These are phyloP conservation scores for Montifringilla adamsi DNA, from an alignment of 2,113 vertebrate species.

Conservation along the genomic window DNA sequence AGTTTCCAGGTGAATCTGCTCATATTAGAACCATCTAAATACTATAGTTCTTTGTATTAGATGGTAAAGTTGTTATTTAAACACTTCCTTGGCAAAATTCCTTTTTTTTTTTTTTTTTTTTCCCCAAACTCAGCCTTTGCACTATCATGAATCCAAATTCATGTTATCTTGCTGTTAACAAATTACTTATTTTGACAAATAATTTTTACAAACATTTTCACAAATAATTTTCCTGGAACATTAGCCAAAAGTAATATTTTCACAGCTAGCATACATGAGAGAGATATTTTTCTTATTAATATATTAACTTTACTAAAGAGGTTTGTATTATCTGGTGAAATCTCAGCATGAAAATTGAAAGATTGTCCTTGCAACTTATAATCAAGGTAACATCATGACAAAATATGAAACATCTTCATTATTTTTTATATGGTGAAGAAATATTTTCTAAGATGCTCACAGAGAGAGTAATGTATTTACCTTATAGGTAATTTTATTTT, in stretches of 20 bases:
- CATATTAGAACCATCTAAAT: neutral
- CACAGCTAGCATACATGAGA: neutral
- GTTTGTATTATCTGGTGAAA: neutral
- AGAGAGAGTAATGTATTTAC: neutral
- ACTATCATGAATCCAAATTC: neutral
- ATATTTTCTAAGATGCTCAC: neutral
- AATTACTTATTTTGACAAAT: neutral
- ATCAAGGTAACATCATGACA: neutral
- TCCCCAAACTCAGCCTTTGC: neutral
- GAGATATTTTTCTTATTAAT: neutral
- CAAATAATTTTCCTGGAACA: neutral
- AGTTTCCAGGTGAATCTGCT: neutral
- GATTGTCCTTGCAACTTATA: neutral
- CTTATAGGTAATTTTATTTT: neutral
- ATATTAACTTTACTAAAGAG: neutral
- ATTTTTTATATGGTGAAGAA: neutral
- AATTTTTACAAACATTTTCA: neutral
- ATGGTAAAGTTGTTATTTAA: neutral
- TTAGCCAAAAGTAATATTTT: neutral
- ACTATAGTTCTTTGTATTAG: too few relatives aligned
- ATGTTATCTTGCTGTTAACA: neutral
- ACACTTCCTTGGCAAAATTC: neutral
- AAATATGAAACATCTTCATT: neutral
- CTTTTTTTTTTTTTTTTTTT: neutral
- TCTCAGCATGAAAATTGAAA: neutral